These are phyloP conservation scores for Ceyx margarethae DNA, from an alignment of 2,113 vertebrate genomes.

Conservation along the genomic window DNA sequence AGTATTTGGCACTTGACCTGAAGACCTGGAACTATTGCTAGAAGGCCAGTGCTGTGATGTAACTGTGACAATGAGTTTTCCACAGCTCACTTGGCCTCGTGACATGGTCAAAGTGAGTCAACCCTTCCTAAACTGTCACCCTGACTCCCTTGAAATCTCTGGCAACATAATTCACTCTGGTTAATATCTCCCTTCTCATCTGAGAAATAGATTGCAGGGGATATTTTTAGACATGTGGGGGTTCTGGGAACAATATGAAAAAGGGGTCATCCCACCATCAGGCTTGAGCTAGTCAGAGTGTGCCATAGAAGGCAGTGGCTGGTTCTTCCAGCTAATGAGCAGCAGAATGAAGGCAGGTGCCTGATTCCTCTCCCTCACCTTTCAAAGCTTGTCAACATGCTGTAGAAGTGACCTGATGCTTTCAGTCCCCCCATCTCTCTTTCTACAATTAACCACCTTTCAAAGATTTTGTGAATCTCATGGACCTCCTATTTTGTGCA, in stretches of 20 bases:
- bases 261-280: not conserved
- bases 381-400: not conserved
- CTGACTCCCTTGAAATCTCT: not conserved
- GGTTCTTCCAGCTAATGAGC: not conserved
- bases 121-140: not conserved
- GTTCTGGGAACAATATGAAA: not conserved
- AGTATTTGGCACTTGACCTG: not conserved
- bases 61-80: not conserved
- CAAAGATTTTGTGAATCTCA: not conserved
- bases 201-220: not conserved
- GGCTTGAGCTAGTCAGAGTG: not conserved
- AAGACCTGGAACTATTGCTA: not conserved
- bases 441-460: not conserved
- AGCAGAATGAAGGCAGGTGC: not conserved
- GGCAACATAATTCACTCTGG: not conserved
- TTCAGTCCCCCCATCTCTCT: not conserved
- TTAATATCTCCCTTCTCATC: not conserved
- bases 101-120: not conserved
- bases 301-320: rapidly evolving
- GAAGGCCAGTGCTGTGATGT: not conserved
- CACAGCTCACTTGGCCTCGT: not conserved
- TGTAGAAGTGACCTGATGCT: not conserved
- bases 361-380: not conserved
- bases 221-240: not conserved
- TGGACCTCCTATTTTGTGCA: not conserved